phyloP scores from a whole-genome alignment of 2,797 vertebrate genomes.

The Limosa lapponica region DNA sequence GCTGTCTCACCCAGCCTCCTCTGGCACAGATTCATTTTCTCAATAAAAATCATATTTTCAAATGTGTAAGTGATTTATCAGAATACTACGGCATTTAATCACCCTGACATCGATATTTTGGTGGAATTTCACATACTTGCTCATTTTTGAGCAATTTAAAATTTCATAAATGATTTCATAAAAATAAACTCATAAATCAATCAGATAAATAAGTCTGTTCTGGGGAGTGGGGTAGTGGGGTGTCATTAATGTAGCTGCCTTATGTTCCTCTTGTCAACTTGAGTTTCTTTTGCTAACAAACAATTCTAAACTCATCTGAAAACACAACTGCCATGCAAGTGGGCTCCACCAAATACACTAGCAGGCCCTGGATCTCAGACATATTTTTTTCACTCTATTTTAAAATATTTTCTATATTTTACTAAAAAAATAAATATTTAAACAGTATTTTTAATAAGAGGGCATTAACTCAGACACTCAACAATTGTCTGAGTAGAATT shows the following conservation, averaged over 20 bases:
- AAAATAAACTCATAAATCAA: constrained; percentile 48
- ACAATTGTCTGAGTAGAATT: background rate
- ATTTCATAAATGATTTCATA: constrained; percentile 7
- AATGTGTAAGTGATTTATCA: background rate
- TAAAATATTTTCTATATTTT: background rate
- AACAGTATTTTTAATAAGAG: background rate
- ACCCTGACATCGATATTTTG: constrained; percentile 44
- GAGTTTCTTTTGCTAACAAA: background rate
- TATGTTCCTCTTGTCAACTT: background rate
- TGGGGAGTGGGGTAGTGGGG: fast-evolving
- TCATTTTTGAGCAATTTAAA: constrained; percentile 52
- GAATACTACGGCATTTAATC: constrained; percentile 17
- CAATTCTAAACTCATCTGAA: background rate
- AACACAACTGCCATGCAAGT: background rate
- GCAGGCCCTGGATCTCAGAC: background rate
- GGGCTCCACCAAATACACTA: background rate
- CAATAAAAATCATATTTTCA: background rate
- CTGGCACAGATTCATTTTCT: background rate
- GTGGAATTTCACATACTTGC: constrained; percentile 62
- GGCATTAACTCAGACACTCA: background rate
- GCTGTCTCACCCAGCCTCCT: background rate
- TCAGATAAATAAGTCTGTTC: background rate
- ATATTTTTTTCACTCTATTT: background rate
- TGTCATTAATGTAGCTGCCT: background rate
- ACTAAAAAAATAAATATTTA: background rate